Evolutionary conservation across 2,797 vertebrate species (phyloP).

Genomic region (Halcyon smyrnensis): DNA sequence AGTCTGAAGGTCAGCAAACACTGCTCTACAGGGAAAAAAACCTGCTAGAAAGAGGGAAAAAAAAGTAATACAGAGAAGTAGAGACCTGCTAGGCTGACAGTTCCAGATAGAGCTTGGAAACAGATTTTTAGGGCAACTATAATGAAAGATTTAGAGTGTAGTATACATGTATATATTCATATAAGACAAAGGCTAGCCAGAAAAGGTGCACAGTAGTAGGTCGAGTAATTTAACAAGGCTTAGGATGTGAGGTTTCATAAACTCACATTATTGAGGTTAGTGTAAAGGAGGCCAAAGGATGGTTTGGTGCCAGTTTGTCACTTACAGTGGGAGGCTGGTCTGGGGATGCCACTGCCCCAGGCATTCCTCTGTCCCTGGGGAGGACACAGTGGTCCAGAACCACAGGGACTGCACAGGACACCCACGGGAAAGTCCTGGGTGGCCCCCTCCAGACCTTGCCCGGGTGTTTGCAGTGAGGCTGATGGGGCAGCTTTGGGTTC

Average conservation of each 20-base stretch:
- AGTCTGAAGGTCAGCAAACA: slow-evolving; percentile 66
- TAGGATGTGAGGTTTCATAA: neutral
- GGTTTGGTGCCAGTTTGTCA: neutral
- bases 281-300: neutral
- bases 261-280: neutral
- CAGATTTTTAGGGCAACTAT: slow-evolving; percentile 4
- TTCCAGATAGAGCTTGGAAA: slow-evolving; percentile 24
- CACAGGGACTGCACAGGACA: accelerated
- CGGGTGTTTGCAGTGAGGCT: neutral
- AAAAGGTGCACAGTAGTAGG: neutral
- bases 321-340: neutral
- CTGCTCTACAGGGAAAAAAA: slow-evolving; percentile 15
- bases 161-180: neutral
- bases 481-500: neutral
- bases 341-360: no score
- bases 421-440: accelerated
- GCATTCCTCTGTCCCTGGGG: accelerated
- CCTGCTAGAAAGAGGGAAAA: neutral
- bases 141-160: slow-evolving; percentile 3
- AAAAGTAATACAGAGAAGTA: neutral
- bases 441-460: neutral
- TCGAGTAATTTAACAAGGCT: neutral
- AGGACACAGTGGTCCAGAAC: neutral
- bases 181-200: neutral
- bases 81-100: neutral